Conservation (phyloP, 2,888 invertebrate genomes). For the Hybos culiciformis region DNA sequence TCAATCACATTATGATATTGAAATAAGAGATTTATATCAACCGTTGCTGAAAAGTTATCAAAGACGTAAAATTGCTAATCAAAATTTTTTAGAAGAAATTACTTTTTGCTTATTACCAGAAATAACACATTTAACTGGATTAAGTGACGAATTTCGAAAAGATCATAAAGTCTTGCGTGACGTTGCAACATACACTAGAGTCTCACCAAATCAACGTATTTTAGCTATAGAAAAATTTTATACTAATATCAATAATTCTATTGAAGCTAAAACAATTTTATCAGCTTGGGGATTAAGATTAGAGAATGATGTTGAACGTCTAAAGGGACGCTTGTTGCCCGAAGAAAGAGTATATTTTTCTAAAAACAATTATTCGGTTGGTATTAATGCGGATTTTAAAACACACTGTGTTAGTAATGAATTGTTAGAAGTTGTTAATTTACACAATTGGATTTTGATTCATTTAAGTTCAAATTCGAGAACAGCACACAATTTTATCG, state of each 20-base stretch:
- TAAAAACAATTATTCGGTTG: constrained; percentile 28
- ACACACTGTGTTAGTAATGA: constrained; percentile 43
- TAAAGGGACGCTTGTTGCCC: constrained; percentile 49
- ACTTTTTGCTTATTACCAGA: constrained; percentile 72
- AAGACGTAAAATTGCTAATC: constrained; percentile 27
- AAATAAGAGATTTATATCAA: constrained; percentile 58
- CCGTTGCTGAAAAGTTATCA: constrained; percentile 56
- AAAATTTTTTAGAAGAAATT: constrained; percentile 35
- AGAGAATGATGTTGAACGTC: constrained; percentile 39
- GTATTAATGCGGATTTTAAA: constrained; percentile 58
- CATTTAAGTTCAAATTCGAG: constrained; percentile 47
- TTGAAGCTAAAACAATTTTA: constrained; percentile 52
- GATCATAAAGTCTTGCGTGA: constrained; percentile 81
- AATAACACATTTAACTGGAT: constrained; percentile 73
- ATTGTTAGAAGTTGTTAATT: constrained; percentile 53
- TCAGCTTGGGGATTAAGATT: constrained; percentile 67
- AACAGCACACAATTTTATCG: constrained; percentile 40
- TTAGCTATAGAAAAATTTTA: constrained; percentile 53
- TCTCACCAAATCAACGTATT: constrained; percentile 65
- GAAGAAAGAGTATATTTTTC: constrained; percentile 57
- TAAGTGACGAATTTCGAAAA: constrained; percentile 68
- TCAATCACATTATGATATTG: constrained; percentile 58
- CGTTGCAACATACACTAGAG: constrained; percentile 60
- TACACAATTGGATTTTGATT: constrained; percentile 60
- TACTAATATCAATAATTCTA: constrained; percentile 42